Percentiles rank a stretch among this genome's conserved stretches.
Conservation (phyloP, 2,113 vertebrate species). For the Synchiropus splendidus region DNA sequence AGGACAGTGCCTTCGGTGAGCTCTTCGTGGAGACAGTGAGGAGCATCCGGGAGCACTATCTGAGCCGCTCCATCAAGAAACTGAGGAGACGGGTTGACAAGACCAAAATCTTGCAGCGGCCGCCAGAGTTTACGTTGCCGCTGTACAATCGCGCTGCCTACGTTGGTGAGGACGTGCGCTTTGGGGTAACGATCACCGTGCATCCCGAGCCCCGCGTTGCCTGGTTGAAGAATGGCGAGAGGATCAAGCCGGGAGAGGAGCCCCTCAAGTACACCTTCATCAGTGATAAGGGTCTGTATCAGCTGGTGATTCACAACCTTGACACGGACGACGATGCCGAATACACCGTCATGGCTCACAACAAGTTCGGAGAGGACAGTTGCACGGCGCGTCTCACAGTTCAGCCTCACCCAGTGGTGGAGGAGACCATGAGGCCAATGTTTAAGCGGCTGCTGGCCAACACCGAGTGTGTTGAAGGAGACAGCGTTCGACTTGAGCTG, state of each 20-base stretch:
- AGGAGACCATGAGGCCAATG: conserved; percentile 90
- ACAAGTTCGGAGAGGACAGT: conserved; percentile 93
- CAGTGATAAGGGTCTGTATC: conserved; percentile 94
- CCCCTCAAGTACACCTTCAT: conserved; percentile 90
- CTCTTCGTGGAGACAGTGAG: conserved; percentile 90
- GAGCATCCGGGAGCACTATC: conserved; percentile 81
- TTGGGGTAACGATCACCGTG: conserved; percentile 95
- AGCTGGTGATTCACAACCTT: conserved; percentile 83
- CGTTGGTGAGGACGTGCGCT: conserved; percentile 87
- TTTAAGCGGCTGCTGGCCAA: conserved; percentile 95
- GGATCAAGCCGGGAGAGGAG: conserved; percentile 82
- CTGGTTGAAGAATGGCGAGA: conserved; percentile 94
- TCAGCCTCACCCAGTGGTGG: conserved; percentile 74
- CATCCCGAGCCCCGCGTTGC: conserved; percentile 92
- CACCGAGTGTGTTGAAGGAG: conserved; percentile 84
- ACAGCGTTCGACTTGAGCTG: conserved; percentile 86
- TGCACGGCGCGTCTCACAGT: conserved; percentile 89
- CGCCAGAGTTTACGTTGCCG: conserved; percentile 95
- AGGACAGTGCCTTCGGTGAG: conserved; percentile 88
- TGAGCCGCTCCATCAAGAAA: conserved; percentile 80
- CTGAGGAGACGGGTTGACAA: conserved; percentile 81
- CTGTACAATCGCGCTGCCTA: conserved; percentile 87
- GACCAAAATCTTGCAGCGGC: conserved; percentile 79
- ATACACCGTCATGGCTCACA: conserved; percentile 86
- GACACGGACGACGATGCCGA: conserved; percentile 83